Evolutionary conservation across 2,113 vertebrate species (phyloP), one percentile per base, ranked within the genome.

Genomic region (Nycticorax nycticorax): DNA sequence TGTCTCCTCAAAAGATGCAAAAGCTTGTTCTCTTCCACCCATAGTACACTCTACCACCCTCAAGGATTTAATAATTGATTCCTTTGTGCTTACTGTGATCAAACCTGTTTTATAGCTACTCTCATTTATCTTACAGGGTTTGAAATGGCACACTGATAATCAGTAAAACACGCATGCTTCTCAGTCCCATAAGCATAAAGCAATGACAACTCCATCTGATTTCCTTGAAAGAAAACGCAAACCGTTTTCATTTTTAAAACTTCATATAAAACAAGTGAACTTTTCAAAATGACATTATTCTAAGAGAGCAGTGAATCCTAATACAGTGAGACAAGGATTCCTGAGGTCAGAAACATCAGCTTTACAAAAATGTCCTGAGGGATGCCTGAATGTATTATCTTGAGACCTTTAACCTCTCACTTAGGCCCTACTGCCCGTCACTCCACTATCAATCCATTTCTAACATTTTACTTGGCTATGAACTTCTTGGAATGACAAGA

Each of bases 401-500:
- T 2, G 88, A 96, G 97, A 96, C 55, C 96, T 97, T 96, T 97
- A 95, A 97, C 97, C 97, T 97, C 89, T 91, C 89, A 69, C 91
- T 97, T 93, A 89, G 96, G 95, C 64, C 88, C 76, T 43, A 81
- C 92, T 97, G 93, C 89, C 96, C 93, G 15, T 97, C 97, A 96
- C 26, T 83, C 79, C 52, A 59, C 95, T 89, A 96, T 98, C 97
- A 98, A 97, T 98, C 97, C 85, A 93, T 97, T 98, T 94, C 96
- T 73, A 98, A 97, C 96, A 96, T 97, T 98, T 98, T 93, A 97
- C 93, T 97, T 97, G 91, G 86, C 97, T 97, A 89, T 92, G 96
- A 98, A 98, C 97, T 97, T 98, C 96, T 97, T 95, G 91, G 91
- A 97, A 96, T 98, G 97, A 98, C 97, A 98, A 94, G 95, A 97